phyloP scores from a whole-genome alignment of 2,888 invertebrate genomes.

The Cyrtodaria siliqua region DNA sequence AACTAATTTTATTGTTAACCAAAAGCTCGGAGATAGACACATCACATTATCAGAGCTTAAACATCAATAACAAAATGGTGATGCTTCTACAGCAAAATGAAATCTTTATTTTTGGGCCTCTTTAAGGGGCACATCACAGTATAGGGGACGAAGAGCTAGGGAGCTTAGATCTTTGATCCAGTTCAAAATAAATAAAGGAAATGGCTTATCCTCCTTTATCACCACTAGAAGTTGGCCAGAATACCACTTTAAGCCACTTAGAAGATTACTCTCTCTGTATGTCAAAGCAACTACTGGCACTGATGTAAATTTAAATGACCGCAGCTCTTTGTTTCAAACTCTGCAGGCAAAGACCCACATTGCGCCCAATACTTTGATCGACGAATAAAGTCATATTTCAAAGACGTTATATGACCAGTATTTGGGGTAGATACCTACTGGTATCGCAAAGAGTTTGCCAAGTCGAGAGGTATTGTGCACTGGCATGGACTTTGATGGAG shows the following conservation, averaged over 20 bases:
- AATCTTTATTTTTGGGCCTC: neutral
- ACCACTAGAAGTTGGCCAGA: slow-evolving; percentile 70
- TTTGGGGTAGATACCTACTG: slow-evolving; percentile 66
- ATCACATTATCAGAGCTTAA: slow-evolving; percentile 54
- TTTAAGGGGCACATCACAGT: slow-evolving; percentile 9
- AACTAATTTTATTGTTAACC: slow-evolving; percentile 57
- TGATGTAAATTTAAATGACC: slow-evolving; percentile 35
- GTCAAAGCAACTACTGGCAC: slow-evolving; percentile 38
- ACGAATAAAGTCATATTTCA: slow-evolving; percentile 65
- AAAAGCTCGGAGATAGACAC: slow-evolving; percentile 62
- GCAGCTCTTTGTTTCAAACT: too few species aligned
- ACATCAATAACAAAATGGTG: slow-evolving; percentile 46
- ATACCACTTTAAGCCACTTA: slow-evolving; percentile 66
- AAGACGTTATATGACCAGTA: slow-evolving; percentile 61
- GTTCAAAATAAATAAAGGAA: slow-evolving; percentile 46
- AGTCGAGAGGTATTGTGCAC: too few species aligned
- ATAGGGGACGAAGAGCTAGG: slow-evolving; percentile 18
- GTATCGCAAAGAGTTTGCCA: too few species aligned
- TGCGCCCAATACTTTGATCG: slow-evolving; percentile 62
- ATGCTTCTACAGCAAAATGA: slow-evolving; percentile 24
- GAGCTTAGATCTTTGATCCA: slow-evolving; percentile 29
- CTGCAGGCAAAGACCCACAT: too few species aligned
- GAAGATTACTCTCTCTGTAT: slow-evolving; percentile 53
- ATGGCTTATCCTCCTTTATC: slow-evolving; percentile 63
- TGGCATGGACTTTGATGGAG: too few species aligned